These are phyloP conservation scores for Azemiops feae DNA, from an alignment of 2,113 vertebrate species.

Conservation along the genomic window DNA sequence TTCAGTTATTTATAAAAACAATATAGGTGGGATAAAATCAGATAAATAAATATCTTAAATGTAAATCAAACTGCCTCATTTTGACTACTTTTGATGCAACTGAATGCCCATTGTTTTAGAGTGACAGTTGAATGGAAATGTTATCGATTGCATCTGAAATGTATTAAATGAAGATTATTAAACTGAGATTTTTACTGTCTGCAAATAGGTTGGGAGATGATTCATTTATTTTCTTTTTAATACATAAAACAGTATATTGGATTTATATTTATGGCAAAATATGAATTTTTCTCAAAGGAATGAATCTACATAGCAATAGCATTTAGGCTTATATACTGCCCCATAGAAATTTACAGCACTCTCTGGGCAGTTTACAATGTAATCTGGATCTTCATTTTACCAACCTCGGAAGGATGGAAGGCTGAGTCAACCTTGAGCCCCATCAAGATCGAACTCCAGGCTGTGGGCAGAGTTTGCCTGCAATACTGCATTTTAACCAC, in stretches of 20 bases:
- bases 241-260: not conserved
- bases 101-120: not conserved
- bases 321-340: not conserved
- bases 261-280: not conserved
- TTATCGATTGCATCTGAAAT: not conserved
- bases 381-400: not conserved
- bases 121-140: not conserved
- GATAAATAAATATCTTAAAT: not conserved
- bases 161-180: not conserved
- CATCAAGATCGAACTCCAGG: not conserved
- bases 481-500: not conserved
- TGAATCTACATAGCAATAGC: not conserved
- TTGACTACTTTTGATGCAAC: not conserved
- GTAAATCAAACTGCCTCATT: not conserved
- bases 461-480: not conserved
- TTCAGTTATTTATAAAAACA: not conserved
- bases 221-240: not conserved
- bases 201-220: conserved; percentile 31
- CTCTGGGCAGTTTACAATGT: not conserved
- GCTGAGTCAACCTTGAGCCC: not conserved
- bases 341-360: not conserved
- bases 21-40: not conserved
- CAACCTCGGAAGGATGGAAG: not conserved
- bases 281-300: not conserved
- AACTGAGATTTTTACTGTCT: not conserved